phyloP scores from a whole-genome alignment of 2,888 invertebrate species.

The Artemia sinica region DNA sequence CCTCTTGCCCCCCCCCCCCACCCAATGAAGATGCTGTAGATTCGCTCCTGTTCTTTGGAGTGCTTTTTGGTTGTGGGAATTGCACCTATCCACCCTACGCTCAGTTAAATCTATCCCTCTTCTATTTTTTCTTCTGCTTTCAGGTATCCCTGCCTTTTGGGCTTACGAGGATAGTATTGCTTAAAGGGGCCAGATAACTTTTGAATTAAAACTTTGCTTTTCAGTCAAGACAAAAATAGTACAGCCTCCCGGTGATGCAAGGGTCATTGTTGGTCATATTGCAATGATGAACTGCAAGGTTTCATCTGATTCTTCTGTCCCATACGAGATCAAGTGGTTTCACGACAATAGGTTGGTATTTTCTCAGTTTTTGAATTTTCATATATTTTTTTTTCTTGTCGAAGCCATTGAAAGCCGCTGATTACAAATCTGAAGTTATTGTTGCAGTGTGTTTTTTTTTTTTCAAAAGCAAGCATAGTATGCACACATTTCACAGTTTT shows the following conservation, averaged over 20 bases:
- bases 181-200: neutral
- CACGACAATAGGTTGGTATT: conserved; percentile 58
- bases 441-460: conserved; percentile 36
- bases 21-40: too few species aligned
- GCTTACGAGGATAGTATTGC: neutral
- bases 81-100: too few species aligned
- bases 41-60: too few species aligned
- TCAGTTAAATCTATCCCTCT: too few species aligned
- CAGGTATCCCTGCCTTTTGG: neutral
- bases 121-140: neutral
- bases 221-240: conserved; percentile 81
- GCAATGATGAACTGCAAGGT: conserved; percentile 87
- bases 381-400: neutral
- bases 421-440: conserved; percentile 28
- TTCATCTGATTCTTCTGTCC: conserved; percentile 70
- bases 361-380: conserved; percentile 15
- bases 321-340: conserved; percentile 71
- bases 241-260: conserved; percentile 77
- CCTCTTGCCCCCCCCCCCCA: too few species aligned
- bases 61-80: too few species aligned
- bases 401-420: neutral
- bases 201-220: conserved; percentile 11
- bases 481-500: too few species aligned
- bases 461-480: too few species aligned
- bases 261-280: conserved; percentile 75